Evolutionary conservation across 1,140 invertebrate species (phyloP), one percentile per base, ranked within the genome.

Genomic region (Trichoplusia ni): DNA sequence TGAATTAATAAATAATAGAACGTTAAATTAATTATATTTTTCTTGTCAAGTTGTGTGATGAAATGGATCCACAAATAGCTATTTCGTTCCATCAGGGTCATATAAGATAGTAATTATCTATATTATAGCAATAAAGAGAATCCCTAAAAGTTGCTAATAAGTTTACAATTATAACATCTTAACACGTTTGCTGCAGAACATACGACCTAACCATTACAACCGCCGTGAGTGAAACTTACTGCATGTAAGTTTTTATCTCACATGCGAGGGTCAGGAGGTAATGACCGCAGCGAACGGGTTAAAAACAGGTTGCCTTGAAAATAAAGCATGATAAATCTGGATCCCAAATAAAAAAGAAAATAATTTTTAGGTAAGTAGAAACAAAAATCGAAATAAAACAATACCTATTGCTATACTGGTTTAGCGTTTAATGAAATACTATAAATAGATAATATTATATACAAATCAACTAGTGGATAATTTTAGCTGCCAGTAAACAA

Each of bases 271-370:
- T n/a, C n/a, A n/a, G n/a, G n/a, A n/a, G n/a, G n/a, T n/a, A n/a
- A n/a, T n/a, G n/a, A 49, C 2, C 1, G 8, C 46, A 29, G 14
- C 46, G 1, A 42, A 58, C n/a, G 25, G 7, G 25, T 33, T 44
- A 54, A 27, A 14, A 14, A 16, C 16, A 16, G 2, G 3, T 16
- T 27, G 42, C 42, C 21, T 25, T 5, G 13, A 8, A 31, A 37
- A 58, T 38, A 11, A 44, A n/a, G 16, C 54, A 44, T 21, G 38
- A 19, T 56, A 42, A 58, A 58, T 58, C 54, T 58, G 54, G 54
- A 58, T 44, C 38, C 54, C 25, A 58, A 58, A 44, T 13, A 18
- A 4, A n/a, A 11, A 11, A 9, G 6, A 9, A 49, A 14, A 5
- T 18, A 18, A 49, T 1, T 42, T n/a, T 21, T 2, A 40, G 4